Percentiles rank a stretch among this genome's conserved stretches.
These are phyloP conservation scores for Tenthredo distinguenda DNA, from an alignment of 2,888 invertebrate species.

Conservation along the genomic window DNA sequence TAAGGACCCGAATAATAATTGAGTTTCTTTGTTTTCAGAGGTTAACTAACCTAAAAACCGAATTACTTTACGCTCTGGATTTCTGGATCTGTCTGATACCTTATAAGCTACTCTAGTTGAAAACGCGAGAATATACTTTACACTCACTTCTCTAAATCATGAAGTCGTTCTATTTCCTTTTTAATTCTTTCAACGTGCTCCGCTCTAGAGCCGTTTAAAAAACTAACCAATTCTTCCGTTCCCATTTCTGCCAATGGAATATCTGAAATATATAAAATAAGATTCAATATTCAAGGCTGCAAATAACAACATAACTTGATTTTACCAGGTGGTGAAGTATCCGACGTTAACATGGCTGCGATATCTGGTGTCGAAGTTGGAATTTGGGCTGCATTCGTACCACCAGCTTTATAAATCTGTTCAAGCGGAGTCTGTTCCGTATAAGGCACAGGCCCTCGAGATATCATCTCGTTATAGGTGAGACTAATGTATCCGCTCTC, in stretches of 20 bases:
- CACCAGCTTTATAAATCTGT: conserved; percentile 52
- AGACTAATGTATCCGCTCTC: conserved; percentile 54
- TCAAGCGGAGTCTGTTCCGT: conserved; percentile 54
- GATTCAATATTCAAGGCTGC: background rate
- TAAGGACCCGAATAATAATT: background rate
- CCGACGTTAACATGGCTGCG: conserved; percentile 22
- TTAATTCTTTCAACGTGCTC: conserved; percentile 59
- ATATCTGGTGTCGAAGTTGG: conserved; percentile 46
- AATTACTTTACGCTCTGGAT: background rate
- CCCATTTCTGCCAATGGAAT: conserved; percentile 39
- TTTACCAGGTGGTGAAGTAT: conserved; percentile 31
- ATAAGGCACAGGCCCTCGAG: conserved; percentile 57
- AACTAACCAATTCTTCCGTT: conserved; percentile 55
- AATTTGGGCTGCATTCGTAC: background rate
- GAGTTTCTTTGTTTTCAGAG: background rate
- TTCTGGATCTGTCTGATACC: background rate
- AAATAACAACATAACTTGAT: background rate
- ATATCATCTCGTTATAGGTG: conserved; percentile 61
- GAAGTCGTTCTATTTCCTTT: conserved; percentile 58
- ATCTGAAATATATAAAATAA: background rate
- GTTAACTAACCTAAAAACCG: background rate
- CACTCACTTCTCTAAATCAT: conserved; percentile 58
- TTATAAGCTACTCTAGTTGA: background rate
- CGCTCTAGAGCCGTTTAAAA: conserved; percentile 56
- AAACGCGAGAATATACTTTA: background rate